These are phyloP conservation scores for Mastomys coucha DNA, from an alignment of 2,113 vertebrate genomes.

Conservation along the genomic window DNA sequence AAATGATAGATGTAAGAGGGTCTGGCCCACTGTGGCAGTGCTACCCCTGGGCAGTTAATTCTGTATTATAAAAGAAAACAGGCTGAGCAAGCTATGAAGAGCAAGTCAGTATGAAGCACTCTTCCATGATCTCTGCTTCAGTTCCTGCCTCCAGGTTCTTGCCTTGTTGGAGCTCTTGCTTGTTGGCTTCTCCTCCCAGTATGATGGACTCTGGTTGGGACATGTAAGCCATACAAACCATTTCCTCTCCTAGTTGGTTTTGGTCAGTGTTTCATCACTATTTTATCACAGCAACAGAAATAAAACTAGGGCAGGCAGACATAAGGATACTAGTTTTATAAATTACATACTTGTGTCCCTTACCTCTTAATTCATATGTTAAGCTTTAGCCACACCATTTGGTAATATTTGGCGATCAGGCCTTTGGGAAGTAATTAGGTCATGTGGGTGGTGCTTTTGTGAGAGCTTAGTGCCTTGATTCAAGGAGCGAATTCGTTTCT, in stretches of 20 bases:
- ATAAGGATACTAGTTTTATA: not conserved
- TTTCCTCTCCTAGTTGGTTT: not conserved
- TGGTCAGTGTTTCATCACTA: not conserved
- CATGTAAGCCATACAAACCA: too few relatives aligned
- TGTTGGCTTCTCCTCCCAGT: not conserved
- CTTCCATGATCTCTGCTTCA: not conserved
- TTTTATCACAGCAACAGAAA: not conserved
- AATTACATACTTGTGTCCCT: not conserved
- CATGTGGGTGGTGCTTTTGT: not conserved
- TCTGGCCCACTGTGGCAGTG: not conserved
- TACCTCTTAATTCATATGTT: too few relatives aligned
- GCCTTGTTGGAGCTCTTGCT: not conserved
- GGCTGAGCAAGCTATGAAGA: not conserved
- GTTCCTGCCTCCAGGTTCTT: not conserved
- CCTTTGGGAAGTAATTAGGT: not conserved
- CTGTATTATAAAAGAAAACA: not conserved
- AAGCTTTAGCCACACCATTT: not conserved
- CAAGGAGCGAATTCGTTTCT: not conserved
- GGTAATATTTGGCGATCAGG: not conserved
- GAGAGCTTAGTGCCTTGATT: not conserved
- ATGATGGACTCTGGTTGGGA: too few relatives aligned
- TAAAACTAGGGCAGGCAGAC: not conserved
- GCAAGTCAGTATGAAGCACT: not conserved
- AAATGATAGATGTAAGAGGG: not conserved
- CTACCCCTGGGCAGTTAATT: not conserved